A percentile compares a stretch with the other conserved stretches of the same genome.
Conservation (phyloP, 2,797 vertebrate genomes). For the Sebastes trivittatus region DNA sequence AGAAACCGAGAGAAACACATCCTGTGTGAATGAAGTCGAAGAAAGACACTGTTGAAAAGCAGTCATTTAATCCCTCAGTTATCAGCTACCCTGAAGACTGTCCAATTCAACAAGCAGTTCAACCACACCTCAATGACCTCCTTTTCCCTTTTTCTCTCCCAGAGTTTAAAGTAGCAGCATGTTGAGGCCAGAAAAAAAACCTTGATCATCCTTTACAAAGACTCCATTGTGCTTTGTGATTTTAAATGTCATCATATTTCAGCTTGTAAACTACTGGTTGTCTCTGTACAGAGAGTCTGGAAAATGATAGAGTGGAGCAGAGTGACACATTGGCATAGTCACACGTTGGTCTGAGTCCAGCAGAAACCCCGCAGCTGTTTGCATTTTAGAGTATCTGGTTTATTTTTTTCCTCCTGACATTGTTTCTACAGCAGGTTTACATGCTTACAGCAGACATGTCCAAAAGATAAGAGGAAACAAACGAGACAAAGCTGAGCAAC, state of each 20-base stretch:
- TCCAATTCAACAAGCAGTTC: neutral
- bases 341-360: conserved; percentile 15
- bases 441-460: neutral
- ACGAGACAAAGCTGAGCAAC: neutral
- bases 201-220: conserved; percentile 1
- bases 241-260: conserved; percentile 35
- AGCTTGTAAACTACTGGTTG: conserved; percentile 37
- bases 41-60: neutral
- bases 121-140: neutral
- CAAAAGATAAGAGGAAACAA: neutral
- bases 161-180: neutral
- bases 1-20: neutral
- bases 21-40: neutral
- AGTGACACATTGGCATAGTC: neutral
- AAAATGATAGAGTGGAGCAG: conserved; percentile 39
- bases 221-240: conserved; percentile 38
- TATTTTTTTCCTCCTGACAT: neutral
- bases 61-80: neutral
- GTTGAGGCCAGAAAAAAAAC: neutral
- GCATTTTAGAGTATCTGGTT: neutral
- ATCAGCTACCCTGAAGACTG: neutral
- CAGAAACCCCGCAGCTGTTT: conserved; percentile 6
- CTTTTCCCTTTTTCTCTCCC: neutral
- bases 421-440: neutral
- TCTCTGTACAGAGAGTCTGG: neutral